A percentile compares a stretch with the other conserved stretches of the same genome.
Evolutionary conservation across 2,113 vertebrate species (phyloP).

Genomic region (Silurus asotus): DNA sequence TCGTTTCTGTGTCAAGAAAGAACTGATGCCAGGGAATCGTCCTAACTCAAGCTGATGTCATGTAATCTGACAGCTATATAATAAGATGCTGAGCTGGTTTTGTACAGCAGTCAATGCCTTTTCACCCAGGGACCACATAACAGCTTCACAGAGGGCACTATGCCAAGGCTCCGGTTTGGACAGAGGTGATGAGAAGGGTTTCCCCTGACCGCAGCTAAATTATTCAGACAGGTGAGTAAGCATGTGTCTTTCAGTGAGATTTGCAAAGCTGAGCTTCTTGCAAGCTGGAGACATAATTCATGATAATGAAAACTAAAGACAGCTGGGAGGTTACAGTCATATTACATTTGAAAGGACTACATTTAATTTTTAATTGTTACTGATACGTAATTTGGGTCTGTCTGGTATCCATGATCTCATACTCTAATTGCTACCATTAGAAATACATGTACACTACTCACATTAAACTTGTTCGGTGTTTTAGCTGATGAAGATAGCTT

Average conservation of each 20-base stretch:
- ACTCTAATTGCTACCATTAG: background rate
- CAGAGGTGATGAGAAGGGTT: conserved; percentile 56
- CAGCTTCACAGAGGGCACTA: conserved; percentile 44
- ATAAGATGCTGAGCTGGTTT: conserved; percentile 41
- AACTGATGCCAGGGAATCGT: conserved; percentile 16
- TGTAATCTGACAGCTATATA: conserved; percentile 43
- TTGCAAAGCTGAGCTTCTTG: conserved; percentile 1
- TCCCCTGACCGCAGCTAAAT: conserved; percentile 64
- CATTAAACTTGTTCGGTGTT: background rate
- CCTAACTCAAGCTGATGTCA: conserved; percentile 27
- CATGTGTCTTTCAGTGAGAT: conserved; percentile 19
- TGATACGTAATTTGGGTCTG: background rate
- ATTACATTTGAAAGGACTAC: background rate
- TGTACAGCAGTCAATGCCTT: conserved; percentile 53
- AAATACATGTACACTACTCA: background rate
- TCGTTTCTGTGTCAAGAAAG: background rate
- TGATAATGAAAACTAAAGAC: background rate
- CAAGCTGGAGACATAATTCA: background rate
- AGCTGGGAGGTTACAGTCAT: background rate
- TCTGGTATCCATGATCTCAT: background rate
- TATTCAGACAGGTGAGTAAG: conserved; percentile 58
- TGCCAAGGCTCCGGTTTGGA: conserved; percentile 57
- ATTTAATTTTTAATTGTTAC: background rate
- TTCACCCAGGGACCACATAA: conserved; percentile 49
- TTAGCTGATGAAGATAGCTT: conserved; percentile 33